Conservation (phyloP, 1,140 invertebrate species). For the Scaptomyza hsui region DNA sequence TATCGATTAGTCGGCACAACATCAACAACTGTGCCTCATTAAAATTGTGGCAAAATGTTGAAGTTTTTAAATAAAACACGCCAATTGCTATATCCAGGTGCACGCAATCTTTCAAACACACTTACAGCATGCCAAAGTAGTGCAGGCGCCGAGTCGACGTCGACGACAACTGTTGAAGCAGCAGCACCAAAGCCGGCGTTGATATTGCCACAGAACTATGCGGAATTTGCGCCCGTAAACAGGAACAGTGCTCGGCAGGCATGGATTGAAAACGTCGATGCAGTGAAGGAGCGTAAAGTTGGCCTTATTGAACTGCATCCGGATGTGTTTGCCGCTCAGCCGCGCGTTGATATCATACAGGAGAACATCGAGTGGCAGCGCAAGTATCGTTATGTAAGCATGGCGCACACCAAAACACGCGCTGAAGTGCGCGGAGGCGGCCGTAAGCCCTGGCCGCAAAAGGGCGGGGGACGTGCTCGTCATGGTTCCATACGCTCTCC, state of each 20-base stretch:
- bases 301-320: slow-evolving; percentile 95
- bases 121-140: slow-evolving; percentile 14
- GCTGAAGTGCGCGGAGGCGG: slow-evolving; percentile 95
- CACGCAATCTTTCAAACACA: slow-evolving; percentile 49
- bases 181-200: slow-evolving; percentile 25
- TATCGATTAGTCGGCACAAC: slow-evolving; percentile 23
- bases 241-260: slow-evolving; percentile 87
- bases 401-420: slow-evolving; percentile 89
- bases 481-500: slow-evolving; percentile 96
- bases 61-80: slow-evolving; percentile 74
- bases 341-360: slow-evolving; percentile 95
- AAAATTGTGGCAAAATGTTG: slow-evolving; percentile 65
- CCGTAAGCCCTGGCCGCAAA: slow-evolving; percentile 97
- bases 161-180: not conserved
- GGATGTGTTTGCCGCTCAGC: slow-evolving; percentile 91
- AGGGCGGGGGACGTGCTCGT: slow-evolving; percentile 93
- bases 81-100: slow-evolving; percentile 53
- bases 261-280: slow-evolving; percentile 96
- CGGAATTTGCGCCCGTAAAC: slow-evolving; percentile 54
- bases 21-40: slow-evolving; percentile 29
- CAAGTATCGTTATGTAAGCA: slow-evolving; percentile 91
- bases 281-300: slow-evolving; percentile 91
- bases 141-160: slow-evolving; percentile 8
- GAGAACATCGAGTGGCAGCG: slow-evolving; percentile 95
- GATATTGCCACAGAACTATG: slow-evolving; percentile 63